Conservation (phyloP, 2,797 vertebrate genomes). For the Smutsia gigantea region DNA sequence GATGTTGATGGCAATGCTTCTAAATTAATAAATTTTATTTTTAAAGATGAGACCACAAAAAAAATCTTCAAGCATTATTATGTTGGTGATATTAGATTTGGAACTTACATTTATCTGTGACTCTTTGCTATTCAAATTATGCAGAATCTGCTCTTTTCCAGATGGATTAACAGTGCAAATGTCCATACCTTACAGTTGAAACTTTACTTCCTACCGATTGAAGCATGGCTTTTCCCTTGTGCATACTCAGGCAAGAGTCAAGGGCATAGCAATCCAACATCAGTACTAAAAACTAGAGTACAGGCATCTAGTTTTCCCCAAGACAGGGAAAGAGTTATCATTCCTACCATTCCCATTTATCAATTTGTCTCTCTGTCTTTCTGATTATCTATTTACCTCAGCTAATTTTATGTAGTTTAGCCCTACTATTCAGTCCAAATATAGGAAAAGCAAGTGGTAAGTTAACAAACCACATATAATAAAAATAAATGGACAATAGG, state of each 20-base stretch:
- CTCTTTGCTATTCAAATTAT: not conserved
- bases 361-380: not conserved
- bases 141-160: not conserved
- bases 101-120: not conserved
- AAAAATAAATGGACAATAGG: not conserved
- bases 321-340: not conserved
- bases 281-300: not conserved
- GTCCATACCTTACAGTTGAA: not conserved
- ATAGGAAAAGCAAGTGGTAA: not conserved
- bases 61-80: not conserved
- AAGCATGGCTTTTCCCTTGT: not conserved
- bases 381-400: not conserved
- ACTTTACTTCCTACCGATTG: not conserved
- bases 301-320: not conserved
- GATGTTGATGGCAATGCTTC: not conserved
- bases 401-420: not conserved
- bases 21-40: not conserved
- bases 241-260: not conserved
- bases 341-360: not conserved
- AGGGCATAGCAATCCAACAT: not conserved
- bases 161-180: not conserved
- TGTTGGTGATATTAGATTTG: not conserved
- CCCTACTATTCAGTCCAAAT: not conserved
- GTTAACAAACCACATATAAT: not conserved
- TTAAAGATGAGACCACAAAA: not conserved